Evolutionary conservation across 2,888 invertebrate species (phyloP), one percentile per base, ranked within the genome.

Genomic region (Himalopsyche japonica): DNA sequence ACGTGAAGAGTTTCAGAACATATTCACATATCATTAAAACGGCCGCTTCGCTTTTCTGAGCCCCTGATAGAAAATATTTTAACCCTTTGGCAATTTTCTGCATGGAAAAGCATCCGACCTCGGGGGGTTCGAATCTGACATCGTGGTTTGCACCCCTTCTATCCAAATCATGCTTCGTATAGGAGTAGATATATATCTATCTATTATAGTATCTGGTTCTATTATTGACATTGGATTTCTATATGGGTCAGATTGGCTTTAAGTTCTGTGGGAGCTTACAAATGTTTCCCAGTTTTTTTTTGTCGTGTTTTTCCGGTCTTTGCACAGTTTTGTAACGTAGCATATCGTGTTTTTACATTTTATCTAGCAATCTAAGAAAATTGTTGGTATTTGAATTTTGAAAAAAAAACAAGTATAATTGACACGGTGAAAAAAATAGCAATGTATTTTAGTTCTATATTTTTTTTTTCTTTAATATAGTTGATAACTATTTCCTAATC

Each of bases 11-110:
- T 43, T 43, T 43, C 43, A 43, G 43, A 57, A 20, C 57, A 82
- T 79, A 80, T 76, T 83, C 83, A 79, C 83, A 83, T 83, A 83
- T 83, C 83, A 83, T 83, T 83, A 83, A 83, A 83, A 83, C 34
- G 27, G 18, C 76, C 30, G 34, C 6, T 7, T 24, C 76, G 64
- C 70, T 80, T 83, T 64, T 57, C 70, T 79, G 83, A 79, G 37
- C 76, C 48, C 70, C 79, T 64, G 78, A 64, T 64, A 64, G 79
- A 34, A 83, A 83, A 83, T 83, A 83, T 83, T 83, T 83, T 79
- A 48, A 47, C 77, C 83, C 83, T 76, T 80, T 76, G 83, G 79
- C 83, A 83, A 83, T 83, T 83, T 83, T 79, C 79, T 76, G 83
- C 83, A 79, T 32, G 49, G 77, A 76, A 49, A 76, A 79, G 79